A percentile compares a stretch with the other conserved stretches of the same genome.
phyloP scores from a whole-genome alignment of 2,113 vertebrate genomes.

The Urocolius indicus region DNA sequence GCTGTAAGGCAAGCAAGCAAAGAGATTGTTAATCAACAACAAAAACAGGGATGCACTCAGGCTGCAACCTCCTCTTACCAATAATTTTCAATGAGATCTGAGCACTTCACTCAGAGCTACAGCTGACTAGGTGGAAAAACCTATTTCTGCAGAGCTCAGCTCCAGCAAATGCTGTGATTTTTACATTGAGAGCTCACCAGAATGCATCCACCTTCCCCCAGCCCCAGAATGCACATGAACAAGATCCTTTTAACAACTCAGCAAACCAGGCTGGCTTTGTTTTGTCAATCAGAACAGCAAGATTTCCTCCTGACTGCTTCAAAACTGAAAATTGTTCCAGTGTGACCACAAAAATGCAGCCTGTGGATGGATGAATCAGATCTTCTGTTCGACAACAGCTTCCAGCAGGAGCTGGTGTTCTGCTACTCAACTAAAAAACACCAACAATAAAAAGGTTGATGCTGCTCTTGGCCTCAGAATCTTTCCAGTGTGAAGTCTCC shows the following conservation, averaged over 20 bases:
- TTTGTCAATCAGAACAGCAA: background rate
- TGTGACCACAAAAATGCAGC: slow-evolving; percentile 23
- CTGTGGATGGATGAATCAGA: slow-evolving; percentile 7
- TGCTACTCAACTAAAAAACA: background rate
- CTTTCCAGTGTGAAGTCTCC: background rate
- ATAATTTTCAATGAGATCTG: background rate
- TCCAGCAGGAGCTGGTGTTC: background rate
- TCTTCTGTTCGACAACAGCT: background rate
- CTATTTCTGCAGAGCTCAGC: background rate
- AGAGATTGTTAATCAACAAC: background rate
- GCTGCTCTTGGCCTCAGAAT: background rate
- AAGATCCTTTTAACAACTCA: background rate
- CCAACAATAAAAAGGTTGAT: background rate
- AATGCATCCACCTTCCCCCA: background rate
- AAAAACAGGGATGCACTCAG: background rate
- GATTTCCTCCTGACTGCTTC: slow-evolving; percentile 11
- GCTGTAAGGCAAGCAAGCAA: background rate
- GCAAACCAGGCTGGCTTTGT: background rate
- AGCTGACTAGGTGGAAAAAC: background rate
- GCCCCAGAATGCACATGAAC: background rate
- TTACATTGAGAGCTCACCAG: background rate
- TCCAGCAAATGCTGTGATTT: background rate
- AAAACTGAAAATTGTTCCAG: background rate
- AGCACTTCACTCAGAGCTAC: background rate
- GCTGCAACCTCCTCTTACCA: background rate